These are phyloP conservation scores for Barnardius zonarius DNA, from an alignment of 2,113 vertebrate species.

Conservation along the genomic window DNA sequence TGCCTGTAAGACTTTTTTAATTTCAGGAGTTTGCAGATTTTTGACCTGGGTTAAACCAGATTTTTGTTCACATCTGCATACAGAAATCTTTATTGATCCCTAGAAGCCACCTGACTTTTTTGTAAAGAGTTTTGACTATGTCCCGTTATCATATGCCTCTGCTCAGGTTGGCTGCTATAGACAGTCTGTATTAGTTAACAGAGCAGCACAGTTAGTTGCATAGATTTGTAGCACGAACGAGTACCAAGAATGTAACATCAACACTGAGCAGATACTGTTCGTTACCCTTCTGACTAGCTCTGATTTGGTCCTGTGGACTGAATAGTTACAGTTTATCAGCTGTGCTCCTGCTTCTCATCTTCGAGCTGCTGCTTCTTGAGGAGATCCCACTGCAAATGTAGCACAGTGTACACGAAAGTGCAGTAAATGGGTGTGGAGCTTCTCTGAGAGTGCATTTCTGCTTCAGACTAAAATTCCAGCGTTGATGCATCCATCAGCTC, in stretches of 20 bases:
- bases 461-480: not conserved
- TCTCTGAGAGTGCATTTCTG: not conserved
- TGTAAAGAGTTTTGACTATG: not conserved
- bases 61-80: not conserved
- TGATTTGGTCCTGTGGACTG: not conserved
- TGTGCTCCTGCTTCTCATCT: not conserved
- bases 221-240: fast-evolving
- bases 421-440: not conserved
- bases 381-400: not conserved
- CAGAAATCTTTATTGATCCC: not conserved
- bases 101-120: not conserved
- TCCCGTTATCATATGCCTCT: not conserved
- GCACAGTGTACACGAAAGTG: not conserved
- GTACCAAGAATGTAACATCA: not conserved
- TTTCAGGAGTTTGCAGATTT: not conserved
- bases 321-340: not conserved
- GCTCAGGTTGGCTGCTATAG: not conserved
- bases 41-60: not conserved
- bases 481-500: not conserved
- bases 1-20: not conserved
- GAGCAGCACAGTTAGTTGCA: not conserved
- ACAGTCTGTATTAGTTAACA: not conserved
- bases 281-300: not conserved
- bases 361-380: not conserved
- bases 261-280: not conserved